Percentiles rank a stretch among this genome's conserved stretches.
Conservation (phyloP, 2,888 invertebrate species). For the Hypercompe scribonia region DNA sequence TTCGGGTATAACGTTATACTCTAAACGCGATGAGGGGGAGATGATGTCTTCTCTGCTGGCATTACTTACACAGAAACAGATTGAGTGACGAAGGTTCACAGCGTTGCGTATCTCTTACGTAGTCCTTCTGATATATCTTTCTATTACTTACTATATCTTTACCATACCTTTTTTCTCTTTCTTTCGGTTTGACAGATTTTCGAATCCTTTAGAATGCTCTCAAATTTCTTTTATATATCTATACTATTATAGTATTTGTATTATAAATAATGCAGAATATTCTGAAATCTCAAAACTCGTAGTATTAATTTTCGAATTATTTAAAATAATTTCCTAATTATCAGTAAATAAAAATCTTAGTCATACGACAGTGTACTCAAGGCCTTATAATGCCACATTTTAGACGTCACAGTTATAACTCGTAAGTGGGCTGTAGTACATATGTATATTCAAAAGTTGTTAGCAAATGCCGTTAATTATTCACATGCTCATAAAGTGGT, state of each 20-base stretch:
- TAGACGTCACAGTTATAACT: not conserved
- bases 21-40: not conserved
- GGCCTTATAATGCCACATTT: not conserved
- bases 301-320: no score
- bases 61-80: not conserved
- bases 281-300: no score
- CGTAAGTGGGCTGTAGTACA: not conserved
- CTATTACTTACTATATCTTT: not conserved
- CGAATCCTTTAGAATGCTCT: not conserved
- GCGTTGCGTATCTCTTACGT: no score
- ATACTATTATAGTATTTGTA: no score
- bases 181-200: not conserved
- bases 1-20: not conserved
- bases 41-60: not conserved
- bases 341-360: no score
- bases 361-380: no score
- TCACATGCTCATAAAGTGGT: conserved; percentile 37
- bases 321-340: no score
- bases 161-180: no score
- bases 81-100: not conserved
- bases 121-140: not conserved
- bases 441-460: not conserved
- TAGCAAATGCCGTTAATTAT: conserved; percentile 24
- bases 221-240: not conserved
- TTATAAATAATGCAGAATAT: no score